Base-by-base conservation (phyloP, 2,888 invertebrate genomes). In the Drosophila limbata region DNA sequence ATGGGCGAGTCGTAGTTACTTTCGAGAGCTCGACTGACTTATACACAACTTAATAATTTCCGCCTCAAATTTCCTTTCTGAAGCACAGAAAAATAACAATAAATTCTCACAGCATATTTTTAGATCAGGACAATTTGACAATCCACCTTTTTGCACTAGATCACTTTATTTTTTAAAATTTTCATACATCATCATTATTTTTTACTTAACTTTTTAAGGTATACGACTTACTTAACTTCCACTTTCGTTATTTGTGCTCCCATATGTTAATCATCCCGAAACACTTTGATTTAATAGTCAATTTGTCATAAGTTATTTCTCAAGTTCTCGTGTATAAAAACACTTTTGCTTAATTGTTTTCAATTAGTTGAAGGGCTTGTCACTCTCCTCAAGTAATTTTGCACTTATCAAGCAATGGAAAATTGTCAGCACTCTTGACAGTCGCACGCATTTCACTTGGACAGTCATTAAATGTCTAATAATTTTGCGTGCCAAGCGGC, bases 381-480 rank as follows among this genome's bases (percentile, higher is more conserved):
- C 31, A 3, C 50, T 35, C 19, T 11, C 13, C 33, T 55, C 45
- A 52, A 52, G 63, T 68, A 50, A 82, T 82, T 82, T 79, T 71
- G 65, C 57, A 67, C 62, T 69, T 42, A 33, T 25, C 37, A 40
- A 25, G 52, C 17, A 57, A 37, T 9, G 28, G 37, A 40, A 57
- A 79, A 64, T 56, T 55, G 52, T 60, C 48, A 59, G n/a, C 52
- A 19, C 52, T 21, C 55, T 65, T 45, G 15, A 47, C 50, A 45
- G 48, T 51, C 47, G 25, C 56, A 48, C 52, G 56, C 37, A 53
- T 65, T 61, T 66, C 45, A 55, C 48, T 31, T 17, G 53, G 21
- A 39, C 56, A 62, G 11, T 51, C 52, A 77, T 85, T 83, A 78
- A 80, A 71, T 69, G 66, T 64, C 69, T 64, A 68, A 85, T 79